Evolutionary conservation across 1,140 invertebrate species (phyloP), one percentile per base, ranked within the genome.

Genomic region (Zaprionus gabonicus): DNA sequence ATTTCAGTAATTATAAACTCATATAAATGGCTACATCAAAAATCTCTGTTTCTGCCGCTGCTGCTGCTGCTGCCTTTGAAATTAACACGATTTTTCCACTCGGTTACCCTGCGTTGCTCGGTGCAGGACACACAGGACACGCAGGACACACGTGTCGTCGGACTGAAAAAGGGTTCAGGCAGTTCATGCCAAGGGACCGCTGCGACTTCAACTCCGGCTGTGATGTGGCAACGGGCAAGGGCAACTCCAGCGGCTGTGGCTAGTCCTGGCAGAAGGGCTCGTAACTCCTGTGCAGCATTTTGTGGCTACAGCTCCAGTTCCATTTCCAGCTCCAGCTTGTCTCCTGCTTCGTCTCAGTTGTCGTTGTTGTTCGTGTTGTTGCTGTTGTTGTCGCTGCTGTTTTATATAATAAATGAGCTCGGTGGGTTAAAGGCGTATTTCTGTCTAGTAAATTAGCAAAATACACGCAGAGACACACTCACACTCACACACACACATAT

Each of bases 361-460:
- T 27, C 27, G 3, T 20, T 51, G 36, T 20, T 57, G 65, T 34
- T 73, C 36, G 20, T 74, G 71, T 55, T 74, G 41, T 15, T 73
- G 46, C 27, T 74, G 66, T 56, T 74, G 41, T n/a, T n/a, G 41
- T 7, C 17, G 36, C 36, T 38, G 67, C 44, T 86, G 72, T 80
- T 90, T 92, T 92, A 81, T 90, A 92, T 92, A 92, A 92, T 92
- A 90, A 91, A 92, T 92, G 91, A 92, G 91, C 91, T 90, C 66
- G 78, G 91, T 84, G 91, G 91, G 91, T 92, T 92, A 92, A 92
- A 92, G 91, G 91, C 91, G 91, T 92, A 92, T 81, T 91, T 82
- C 82, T 92, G 91, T 92, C 91, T 92, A 92, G 91, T 92, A 92
- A 92, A 92, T 92, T 92, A 92, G 91, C 91, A 91, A 82, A 86